Percentiles rank a stretch among this genome's conserved stretches.
phyloP scores from a whole-genome alignment of 1,140 invertebrate species.

The Drosophila pseudoananassae region DNA sequence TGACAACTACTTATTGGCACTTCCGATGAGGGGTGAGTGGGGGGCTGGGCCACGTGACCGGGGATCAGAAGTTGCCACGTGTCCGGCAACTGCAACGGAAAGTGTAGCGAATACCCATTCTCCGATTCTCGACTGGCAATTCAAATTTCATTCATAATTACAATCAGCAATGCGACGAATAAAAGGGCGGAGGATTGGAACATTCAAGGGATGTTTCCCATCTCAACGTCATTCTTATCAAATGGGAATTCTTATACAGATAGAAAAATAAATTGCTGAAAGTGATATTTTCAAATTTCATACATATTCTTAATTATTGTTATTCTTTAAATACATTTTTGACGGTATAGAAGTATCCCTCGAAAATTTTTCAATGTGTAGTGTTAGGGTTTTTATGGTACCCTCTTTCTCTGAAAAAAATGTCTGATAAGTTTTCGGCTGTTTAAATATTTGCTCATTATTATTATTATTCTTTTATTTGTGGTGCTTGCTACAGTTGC shows the following conservation, averaged over 20 bases:
- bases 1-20: slow-evolving; percentile 84
- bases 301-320: no score
- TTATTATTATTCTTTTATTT: slow-evolving; percentile 74
- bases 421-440: slow-evolving; percentile 12
- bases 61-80: slow-evolving; percentile 38
- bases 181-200: slow-evolving; percentile 10
- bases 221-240: neutral
- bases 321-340: no score
- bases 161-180: slow-evolving; percentile 43
- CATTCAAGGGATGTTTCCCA: slow-evolving; percentile 5
- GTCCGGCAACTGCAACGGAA: slow-evolving; percentile 46
- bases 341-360: no score
- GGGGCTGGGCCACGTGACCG: slow-evolving; percentile 55
- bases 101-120: slow-evolving; percentile 42
- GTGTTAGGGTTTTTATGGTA: neutral
- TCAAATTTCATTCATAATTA: slow-evolving; percentile 81
- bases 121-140: slow-evolving; percentile 50
- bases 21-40: slow-evolving; percentile 54
- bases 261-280: neutral
- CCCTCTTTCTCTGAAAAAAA: neutral
- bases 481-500: slow-evolving; percentile 31
- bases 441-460: slow-evolving; percentile 79
- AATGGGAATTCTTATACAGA: neutral
- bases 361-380: neutral
- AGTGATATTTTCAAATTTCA: no score